These are phyloP conservation scores for Tychaedon coryphoeus DNA, from an alignment of 2,113 vertebrate genomes.

Conservation along the genomic window DNA sequence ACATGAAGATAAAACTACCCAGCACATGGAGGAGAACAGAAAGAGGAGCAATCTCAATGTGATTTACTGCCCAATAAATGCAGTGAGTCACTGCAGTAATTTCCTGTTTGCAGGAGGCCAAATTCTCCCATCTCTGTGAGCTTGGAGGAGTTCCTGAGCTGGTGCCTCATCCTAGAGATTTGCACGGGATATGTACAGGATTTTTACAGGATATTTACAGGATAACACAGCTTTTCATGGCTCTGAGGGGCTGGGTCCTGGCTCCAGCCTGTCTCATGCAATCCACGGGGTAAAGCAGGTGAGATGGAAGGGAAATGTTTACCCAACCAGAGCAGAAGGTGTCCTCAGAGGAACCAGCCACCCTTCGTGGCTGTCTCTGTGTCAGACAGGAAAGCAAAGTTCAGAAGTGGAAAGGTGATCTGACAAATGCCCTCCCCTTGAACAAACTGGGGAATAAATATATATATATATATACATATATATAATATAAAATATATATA, in stretches of 20 bases:
- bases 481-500: too few relatives aligned
- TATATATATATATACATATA: too few relatives aligned
- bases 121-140: neutral
- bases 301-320: neutral
- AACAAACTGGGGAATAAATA: neutral
- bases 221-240: accelerated
- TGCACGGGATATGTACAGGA: neutral
- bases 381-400: neutral
- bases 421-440: neutral
- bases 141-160: neutral
- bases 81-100: neutral
- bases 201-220: neutral
- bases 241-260: neutral
- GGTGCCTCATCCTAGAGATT: neutral
- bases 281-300: accelerated
- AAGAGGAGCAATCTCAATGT: neutral
- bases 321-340: neutral
- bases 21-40: neutral
- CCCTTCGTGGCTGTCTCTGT: neutral
- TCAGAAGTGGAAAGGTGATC: accelerated
- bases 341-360: neutral
- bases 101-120: constrained; percentile 4
- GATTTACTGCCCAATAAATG: neutral
- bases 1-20: neutral
- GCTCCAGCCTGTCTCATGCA: neutral